Conservation (phyloP, 2,888 invertebrate species). For the Heterodera filipjevi region DNA sequence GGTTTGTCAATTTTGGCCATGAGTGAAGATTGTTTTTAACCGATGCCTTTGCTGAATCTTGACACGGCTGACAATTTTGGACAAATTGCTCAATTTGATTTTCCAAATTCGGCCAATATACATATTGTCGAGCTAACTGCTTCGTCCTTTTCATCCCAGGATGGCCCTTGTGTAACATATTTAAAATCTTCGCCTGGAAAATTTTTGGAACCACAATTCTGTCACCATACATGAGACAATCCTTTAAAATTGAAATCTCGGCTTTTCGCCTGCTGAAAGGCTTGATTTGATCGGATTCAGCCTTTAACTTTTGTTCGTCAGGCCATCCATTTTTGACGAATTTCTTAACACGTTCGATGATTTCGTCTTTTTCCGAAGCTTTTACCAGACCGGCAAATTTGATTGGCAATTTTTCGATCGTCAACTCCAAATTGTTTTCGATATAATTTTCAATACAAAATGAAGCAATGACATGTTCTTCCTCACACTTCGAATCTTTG, state of each 20-base stretch:
- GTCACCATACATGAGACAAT: constrained; percentile 37
- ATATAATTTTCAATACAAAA: neutral
- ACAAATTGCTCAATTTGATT: constrained; percentile 45
- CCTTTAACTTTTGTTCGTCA: neutral
- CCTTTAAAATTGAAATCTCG: neutral
- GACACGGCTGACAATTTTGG: constrained; percentile 46
- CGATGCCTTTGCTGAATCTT: constrained; percentile 41
- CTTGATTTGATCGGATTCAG: neutral
- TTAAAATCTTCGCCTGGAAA: constrained; percentile 41
- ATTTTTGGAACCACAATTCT: constrained; percentile 51
- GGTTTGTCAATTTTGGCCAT: constrained; percentile 56
- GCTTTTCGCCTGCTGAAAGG: neutral
- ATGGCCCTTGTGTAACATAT: constrained; percentile 46
- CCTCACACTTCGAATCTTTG: neutral
- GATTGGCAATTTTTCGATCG: neutral
- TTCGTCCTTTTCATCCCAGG: constrained; percentile 59
- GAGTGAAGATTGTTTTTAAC: constrained; percentile 48
- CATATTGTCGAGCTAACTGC: constrained; percentile 50
- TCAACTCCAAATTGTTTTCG: neutral
- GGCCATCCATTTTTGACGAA: constrained; percentile 1
- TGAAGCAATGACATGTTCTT: constrained; percentile 12
- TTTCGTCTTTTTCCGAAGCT: constrained; percentile 14
- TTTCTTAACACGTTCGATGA: neutral
- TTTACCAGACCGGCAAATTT: neutral
- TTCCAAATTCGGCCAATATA: constrained; percentile 59